A percentile compares a stretch with the other conserved stretches of the same genome.
phyloP scores from a whole-genome alignment of 2,113 vertebrate genomes.

The Myotis lucifugus region DNA sequence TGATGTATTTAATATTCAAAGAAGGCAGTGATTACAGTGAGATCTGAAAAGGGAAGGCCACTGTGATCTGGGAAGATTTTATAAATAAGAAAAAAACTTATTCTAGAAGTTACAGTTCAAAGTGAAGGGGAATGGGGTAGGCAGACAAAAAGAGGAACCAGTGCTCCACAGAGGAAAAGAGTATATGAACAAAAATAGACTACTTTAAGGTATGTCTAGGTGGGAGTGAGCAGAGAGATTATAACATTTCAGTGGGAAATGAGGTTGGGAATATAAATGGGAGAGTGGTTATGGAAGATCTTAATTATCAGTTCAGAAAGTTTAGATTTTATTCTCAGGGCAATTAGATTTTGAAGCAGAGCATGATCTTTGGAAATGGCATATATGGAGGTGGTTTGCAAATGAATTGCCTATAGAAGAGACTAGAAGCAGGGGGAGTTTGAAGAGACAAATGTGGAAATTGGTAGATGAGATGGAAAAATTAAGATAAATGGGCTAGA shows the following conservation, averaged over 20 bases:
- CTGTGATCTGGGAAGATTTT: background rate
- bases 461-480: background rate
- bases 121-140: background rate
- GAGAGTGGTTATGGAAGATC: background rate
- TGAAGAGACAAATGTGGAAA: background rate
- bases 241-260: background rate
- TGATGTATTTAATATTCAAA: background rate
- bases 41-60: background rate
- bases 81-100: background rate
- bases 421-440: background rate
- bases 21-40: background rate
- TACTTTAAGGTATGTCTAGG: background rate
- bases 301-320: background rate
- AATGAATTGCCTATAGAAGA: background rate
- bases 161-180: background rate
- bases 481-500: background rate
- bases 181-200: background rate
- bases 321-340: background rate
- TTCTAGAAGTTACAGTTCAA: background rate
- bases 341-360: background rate
- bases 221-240: background rate
- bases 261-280: background rate
- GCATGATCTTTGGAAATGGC: background rate
- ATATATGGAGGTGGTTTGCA: background rate
- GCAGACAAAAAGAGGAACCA: background rate